Conservation (phyloP, 2,797 vertebrate genomes). For the Coregonus suidteri region DNA sequence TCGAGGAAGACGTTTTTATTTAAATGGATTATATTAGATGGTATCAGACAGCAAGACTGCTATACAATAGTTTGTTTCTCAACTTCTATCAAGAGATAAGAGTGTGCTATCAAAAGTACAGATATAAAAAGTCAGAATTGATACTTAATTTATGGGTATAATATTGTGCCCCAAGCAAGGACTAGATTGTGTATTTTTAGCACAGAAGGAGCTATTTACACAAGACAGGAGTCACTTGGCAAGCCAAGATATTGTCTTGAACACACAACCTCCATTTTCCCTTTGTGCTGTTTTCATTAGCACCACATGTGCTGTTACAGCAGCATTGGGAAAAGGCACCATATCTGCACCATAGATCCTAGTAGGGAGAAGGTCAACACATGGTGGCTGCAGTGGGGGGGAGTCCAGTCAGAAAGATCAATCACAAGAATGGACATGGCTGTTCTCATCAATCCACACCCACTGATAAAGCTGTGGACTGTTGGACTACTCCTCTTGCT, state of each 20-base stretch:
- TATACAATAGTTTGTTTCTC: neutral
- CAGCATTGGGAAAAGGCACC: neutral
- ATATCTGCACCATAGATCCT: too few species aligned
- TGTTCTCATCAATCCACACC: constrained; percentile 66
- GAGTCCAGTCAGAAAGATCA: constrained; percentile 61
- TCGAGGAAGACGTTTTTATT: neutral
- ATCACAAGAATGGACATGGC: constrained; percentile 69
- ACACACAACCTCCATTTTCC: neutral
- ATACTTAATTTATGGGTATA: neutral
- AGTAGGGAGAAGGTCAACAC: too few species aligned
- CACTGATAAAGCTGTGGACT: constrained; percentile 64
- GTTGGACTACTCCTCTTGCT: constrained; percentile 54
- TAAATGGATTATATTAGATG: neutral
- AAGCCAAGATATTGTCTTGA: neutral
- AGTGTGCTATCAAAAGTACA: neutral
- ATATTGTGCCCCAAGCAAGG: neutral
- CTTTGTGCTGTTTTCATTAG: neutral
- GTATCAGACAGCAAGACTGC: neutral
- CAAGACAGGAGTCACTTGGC: neutral
- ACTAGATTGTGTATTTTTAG: neutral
- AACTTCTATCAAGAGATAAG: neutral
- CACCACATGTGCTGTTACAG: neutral
- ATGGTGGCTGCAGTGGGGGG: constrained; percentile 39
- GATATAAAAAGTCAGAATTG: neutral
- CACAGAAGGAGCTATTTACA: neutral